phyloP scores from a whole-genome alignment of 2,888 invertebrate genomes.

The Cheilosia urbana region DNA sequence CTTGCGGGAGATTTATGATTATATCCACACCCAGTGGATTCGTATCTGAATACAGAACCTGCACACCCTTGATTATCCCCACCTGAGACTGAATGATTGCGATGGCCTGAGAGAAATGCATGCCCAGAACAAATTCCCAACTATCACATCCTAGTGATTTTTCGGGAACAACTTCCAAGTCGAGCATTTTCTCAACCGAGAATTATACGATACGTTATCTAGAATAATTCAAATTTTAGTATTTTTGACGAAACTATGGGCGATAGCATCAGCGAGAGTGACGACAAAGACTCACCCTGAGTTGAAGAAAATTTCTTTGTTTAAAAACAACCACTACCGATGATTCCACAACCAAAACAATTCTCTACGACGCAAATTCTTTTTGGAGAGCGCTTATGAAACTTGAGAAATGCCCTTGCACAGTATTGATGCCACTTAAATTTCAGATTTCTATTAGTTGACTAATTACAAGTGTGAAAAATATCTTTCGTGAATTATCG shows the following conservation, averaged over 20 bases:
- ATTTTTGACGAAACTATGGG: slow-evolving; percentile 5
- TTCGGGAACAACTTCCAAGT: slow-evolving; percentile 98
- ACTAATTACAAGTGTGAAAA: background rate
- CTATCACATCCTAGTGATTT: slow-evolving; percentile 97
- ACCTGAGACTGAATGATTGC: slow-evolving; percentile 98
- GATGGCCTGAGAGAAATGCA: slow-evolving; percentile 99
- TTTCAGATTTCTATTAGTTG: slow-evolving; percentile 15
- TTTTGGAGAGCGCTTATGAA: slow-evolving; percentile 64
- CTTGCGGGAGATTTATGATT: slow-evolving; percentile 97
- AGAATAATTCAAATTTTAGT: slow-evolving; percentile 17
- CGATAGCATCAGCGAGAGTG: slow-evolving; percentile 2
- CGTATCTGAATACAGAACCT: slow-evolving; percentile 98
- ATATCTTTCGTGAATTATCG: slow-evolving; percentile 20
- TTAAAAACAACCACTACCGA: slow-evolving; percentile 74
- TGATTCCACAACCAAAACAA: slow-evolving; percentile 74
- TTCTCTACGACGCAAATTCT: slow-evolving; percentile 73
- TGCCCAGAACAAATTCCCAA: slow-evolving; percentile 97
- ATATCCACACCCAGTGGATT: slow-evolving; percentile 97
- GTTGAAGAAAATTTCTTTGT: slow-evolving; percentile 71
- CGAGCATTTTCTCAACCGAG: slow-evolving; percentile 89
- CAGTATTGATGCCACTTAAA: slow-evolving; percentile 31
- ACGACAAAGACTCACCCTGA: slow-evolving; percentile 65
- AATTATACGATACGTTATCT: slow-evolving; percentile 44
- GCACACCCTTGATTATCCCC: slow-evolving; percentile 96
- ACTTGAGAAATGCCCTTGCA: slow-evolving; percentile 44